Conservation (phyloP, 1,140 invertebrate genomes). For the Tetragonula clypearis region DNA sequence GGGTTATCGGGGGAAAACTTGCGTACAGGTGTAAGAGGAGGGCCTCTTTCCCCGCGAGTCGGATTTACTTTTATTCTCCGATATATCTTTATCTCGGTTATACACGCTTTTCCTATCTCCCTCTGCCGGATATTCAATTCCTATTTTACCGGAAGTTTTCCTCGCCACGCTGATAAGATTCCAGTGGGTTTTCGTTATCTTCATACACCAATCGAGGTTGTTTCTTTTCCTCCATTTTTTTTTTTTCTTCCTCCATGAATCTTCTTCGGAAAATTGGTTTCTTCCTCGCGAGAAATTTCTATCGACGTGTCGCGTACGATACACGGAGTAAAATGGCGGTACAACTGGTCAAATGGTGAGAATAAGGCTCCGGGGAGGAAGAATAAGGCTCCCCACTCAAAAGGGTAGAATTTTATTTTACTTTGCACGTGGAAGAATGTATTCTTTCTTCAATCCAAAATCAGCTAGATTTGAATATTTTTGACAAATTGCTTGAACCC, state of each 20-base stretch:
- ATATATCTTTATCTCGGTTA: slow-evolving; percentile 6
- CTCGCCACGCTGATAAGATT: slow-evolving; percentile 14
- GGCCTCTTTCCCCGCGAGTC: not conserved
- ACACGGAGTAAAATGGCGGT: too few relatives aligned
- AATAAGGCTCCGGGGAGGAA: too few relatives aligned
- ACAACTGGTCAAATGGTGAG: too few relatives aligned
- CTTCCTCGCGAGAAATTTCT: not conserved
- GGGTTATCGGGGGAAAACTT: slow-evolving; percentile 11
- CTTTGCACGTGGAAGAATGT: too few relatives aligned
- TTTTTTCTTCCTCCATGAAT: not conserved
- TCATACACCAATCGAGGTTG: slow-evolving; percentile 15
- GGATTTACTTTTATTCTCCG: slow-evolving; percentile 1
- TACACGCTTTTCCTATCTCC: not conserved
- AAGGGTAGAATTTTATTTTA: too few relatives aligned
- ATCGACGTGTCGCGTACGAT: not conserved
- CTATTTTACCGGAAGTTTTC: slow-evolving; percentile 27
- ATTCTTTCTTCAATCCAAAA: too few relatives aligned
- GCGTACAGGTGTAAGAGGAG: slow-evolving; percentile 7
- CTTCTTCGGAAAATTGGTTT: not conserved
- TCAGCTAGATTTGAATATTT: too few relatives aligned
- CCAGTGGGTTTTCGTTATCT: slow-evolving; percentile 11
- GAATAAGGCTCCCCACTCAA: too few relatives aligned
- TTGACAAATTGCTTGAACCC: too few relatives aligned
- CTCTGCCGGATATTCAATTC: slow-evolving; percentile 29
- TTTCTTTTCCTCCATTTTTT: not conserved